Base-by-base conservation (phyloP, 2,888 invertebrate species). In the Tridacna gigas region DNA sequence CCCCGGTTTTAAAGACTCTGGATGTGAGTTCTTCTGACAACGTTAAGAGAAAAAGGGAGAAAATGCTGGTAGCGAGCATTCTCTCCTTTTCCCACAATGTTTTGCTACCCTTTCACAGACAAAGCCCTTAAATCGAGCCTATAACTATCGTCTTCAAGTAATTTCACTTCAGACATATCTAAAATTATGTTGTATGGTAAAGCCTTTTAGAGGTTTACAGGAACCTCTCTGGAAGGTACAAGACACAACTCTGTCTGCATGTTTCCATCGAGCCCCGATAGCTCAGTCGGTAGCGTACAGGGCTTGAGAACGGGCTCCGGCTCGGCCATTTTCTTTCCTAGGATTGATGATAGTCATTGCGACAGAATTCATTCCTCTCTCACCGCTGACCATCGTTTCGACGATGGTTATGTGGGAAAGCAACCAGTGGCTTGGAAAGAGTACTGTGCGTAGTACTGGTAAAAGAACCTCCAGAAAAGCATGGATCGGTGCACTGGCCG, bases 11-110 rank as follows among this genome's bases (percentile, higher is more conserved):
- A n/a, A n/a, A n/a, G n/a, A n/a, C n/a, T n/a, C n/a, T n/a, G n/a
- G n/a, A n/a, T n/a, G n/a, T n/a, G n/a, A n/a, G n/a, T n/a, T n/a
- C n/a, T n/a, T n/a, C n/a, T n/a, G n/a, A n/a, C n/a, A n/a, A n/a
- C n/a, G n/a, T n/a, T n/a, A n/a, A n/a, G 51, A 13, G 51, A 51
- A 11, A 51, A 61, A 61, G n/a, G 61, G 61, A 61, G 61, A 61
- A 61, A 61, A 15, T 61, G 18, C 18, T 61, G 13, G 22, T 61
- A 9, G 9, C n/a, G n/a, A 61, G 61, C 61, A 61, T 15, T 61
- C n/a, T 61, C 61, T 61, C n/a, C 61, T 61, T 61, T 61, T 61
- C 13, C n/a, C 61, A n/a, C 61, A 9, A 61, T 61, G 61, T 61
- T 61, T 61, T 61, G 13, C n/a, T n/a, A n/a, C n/a, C n/a, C n/a